Evolutionary conservation across 2,797 vertebrate species (phyloP).

Genomic region (Chaetophractus vellerosus): DNA sequence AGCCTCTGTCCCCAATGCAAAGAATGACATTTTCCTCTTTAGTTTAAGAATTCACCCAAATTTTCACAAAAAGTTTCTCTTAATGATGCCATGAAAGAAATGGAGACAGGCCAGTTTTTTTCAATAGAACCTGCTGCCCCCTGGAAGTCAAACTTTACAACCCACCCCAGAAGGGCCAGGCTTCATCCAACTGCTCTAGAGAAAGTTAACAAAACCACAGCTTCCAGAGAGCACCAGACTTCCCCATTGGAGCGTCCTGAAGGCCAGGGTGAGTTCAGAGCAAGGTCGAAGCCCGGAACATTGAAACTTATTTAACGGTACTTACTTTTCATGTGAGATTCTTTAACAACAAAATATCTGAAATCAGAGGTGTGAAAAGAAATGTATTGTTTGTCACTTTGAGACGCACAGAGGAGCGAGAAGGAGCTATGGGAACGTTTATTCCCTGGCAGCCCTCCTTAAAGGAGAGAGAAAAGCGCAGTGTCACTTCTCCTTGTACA

Average conservation of each 20-base stretch:
- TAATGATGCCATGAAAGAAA: neutral
- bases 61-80: slow-evolving; percentile 4
- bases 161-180: accelerated
- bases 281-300: neutral
- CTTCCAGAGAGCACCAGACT: neutral
- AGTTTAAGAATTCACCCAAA: slow-evolving; percentile 28
- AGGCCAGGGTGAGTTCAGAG: neutral
- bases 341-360: neutral
- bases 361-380: neutral
- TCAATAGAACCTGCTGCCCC: neutral
- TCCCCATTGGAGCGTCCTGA: neutral
- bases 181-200: neutral
- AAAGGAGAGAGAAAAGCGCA: neutral
- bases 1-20: neutral
- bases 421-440: neutral
- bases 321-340: neutral
- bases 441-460: neutral
- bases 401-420: neutral
- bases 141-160: neutral
- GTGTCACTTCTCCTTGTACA: neutral
- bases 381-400: neutral
- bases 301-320: neutral
- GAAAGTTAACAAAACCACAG: neutral
- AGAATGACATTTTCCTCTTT: neutral
- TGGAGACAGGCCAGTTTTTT: neutral